phyloP scores from a whole-genome alignment of 1,140 invertebrate genomes.

The Prorops nasuta region DNA sequence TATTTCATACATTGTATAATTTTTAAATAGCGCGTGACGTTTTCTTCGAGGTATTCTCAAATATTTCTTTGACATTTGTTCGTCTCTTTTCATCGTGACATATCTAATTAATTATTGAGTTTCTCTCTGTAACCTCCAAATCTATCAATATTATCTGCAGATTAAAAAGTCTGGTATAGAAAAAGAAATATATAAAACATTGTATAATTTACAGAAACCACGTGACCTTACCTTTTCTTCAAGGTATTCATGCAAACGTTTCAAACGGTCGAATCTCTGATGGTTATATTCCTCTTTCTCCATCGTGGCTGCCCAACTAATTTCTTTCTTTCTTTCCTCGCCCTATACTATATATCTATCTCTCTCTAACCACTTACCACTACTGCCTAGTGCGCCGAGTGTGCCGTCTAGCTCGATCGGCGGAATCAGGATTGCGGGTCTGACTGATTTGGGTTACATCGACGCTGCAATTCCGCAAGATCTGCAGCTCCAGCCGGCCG shows the following conservation, averaged over 20 bases:
- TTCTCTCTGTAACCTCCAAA: no score
- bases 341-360: no score
- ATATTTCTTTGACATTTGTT: background rate
- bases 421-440: conserved; percentile 12
- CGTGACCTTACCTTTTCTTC: no score
- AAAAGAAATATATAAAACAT: no score
- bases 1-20: conserved; percentile 25
- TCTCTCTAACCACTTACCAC: no score
- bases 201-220: no score
- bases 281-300: conserved; percentile 1
- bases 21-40: conserved; percentile 30
- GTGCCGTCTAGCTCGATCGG: conserved; percentile 19
- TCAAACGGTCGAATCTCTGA: no score
- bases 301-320: background rate
- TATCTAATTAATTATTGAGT: conserved; percentile 5
- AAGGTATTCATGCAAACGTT: no score
- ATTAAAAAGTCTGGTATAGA: no score
- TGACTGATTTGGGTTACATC: conserved; percentile 26
- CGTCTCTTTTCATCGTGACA: background rate
- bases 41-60: conserved; percentile 13
- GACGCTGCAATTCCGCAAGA: conserved; percentile 7
- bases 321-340: conserved; percentile 7
- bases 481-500: background rate
- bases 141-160: no score
- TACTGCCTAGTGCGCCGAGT: no score